Base-by-base conservation (phyloP, 2,797 vertebrate genomes). In the Cossypha niveicapilla region DNA sequence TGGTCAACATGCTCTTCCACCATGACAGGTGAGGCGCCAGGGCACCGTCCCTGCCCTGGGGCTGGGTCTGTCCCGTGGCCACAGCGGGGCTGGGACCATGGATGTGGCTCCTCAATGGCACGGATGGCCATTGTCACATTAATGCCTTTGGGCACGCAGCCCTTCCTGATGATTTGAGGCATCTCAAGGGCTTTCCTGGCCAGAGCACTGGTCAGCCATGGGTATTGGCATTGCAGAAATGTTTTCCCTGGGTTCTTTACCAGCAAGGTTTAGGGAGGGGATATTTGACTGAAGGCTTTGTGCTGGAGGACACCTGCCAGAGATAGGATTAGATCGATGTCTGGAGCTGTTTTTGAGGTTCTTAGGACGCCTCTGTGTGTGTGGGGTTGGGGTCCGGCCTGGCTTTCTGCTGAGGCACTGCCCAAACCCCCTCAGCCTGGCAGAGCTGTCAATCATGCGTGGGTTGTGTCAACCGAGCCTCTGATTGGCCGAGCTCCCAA, bases 1-100 rank as follows among this genome's bases (percentile, higher is more conserved):
- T 99, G 83, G 97, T 98, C 7, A 96, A 99, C 94, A 99, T 99
- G 99, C 98, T 99, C 34, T 99, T 99, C 97, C 96, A 99, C 94
- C 92, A 99, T 1, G 99, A 99, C 97, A 98, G 99, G 99, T 99
- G 82, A 97, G 97, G 28, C 25, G 1, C 17, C 15, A 11, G 14
- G 51, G 6, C 56, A 16, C 18, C 44, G 2, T 50, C 82, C 60
- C 1, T 23, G 11, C 72, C 28, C 19, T 21, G 50, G 50, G 53
- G 41, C 10, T 72, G 54, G 23, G n/a, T 54, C 3, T 63, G 6
- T 32, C 18, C 51, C n/a, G 3, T 54, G 53, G 56, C 30, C 51
- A n/a, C 47, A 10, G 13, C 39, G 22, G 7, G 19, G n/a, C 8
- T 61, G 54, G 47, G 18, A 24, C 6, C 53, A 7, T 2, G 86